Conservation (phyloP, 2,888 invertebrate species). For the Mythimna pallens region DNA sequence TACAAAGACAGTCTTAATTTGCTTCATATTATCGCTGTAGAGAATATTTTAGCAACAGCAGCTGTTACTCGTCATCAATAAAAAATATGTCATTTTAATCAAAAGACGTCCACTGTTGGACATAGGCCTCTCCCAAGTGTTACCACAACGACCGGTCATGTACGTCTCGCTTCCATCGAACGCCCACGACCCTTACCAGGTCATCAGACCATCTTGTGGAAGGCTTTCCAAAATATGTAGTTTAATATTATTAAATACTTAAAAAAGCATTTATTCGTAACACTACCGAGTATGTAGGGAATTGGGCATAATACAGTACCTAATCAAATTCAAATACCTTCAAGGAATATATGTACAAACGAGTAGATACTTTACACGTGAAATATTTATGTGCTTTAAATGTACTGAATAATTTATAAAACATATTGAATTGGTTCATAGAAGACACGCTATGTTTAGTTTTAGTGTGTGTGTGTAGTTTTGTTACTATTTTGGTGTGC, state of each 20-base stretch:
- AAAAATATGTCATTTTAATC: too few relatives aligned
- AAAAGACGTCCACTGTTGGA: too few relatives aligned
- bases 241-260: background rate
- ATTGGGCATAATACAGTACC: conserved; percentile 1
- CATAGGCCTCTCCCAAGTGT: too few relatives aligned
- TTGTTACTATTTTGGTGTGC: too few relatives aligned
- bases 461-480: too few relatives aligned
- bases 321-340: conserved; percentile 15
- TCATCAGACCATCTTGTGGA: too few relatives aligned
- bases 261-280: conserved; percentile 3
- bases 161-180: too few relatives aligned
- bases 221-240: too few relatives aligned
- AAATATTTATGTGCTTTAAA: background rate
- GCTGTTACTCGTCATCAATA: too few relatives aligned
- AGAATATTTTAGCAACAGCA: background rate
- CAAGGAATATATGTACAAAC: conserved; percentile 2
- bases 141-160: too few relatives aligned
- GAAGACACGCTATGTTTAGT: background rate
- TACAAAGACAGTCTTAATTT: background rate
- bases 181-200: too few relatives aligned
- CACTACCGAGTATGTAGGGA: background rate
- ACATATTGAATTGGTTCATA: background rate
- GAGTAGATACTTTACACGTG: background rate
- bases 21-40: background rate
- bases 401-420: too few relatives aligned